phyloP scores from a whole-genome alignment of 2,888 invertebrate species.

The Thera obeliscata region DNA sequence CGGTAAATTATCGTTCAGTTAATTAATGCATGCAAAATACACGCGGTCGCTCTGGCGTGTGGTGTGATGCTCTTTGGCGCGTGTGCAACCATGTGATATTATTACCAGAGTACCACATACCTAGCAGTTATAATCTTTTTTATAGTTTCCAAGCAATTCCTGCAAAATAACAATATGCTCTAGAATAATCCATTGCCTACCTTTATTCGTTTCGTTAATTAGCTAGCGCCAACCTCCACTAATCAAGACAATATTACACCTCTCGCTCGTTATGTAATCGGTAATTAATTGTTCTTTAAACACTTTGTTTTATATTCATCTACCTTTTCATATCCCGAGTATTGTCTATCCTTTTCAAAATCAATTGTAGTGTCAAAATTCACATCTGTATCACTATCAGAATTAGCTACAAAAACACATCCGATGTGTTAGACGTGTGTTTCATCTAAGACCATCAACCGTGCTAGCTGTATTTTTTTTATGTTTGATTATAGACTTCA shows the following conservation, averaged over 20 bases:
- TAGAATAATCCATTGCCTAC: constrained; percentile 4
- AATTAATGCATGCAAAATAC: constrained; percentile 53
- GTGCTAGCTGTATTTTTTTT: too few relatives aligned
- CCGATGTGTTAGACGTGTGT: constrained; percentile 45
- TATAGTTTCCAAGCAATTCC: constrained; percentile 28
- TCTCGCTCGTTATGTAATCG: constrained; percentile 54
- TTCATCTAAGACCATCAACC: constrained; percentile 78
- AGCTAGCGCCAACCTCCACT: constrained; percentile 3
- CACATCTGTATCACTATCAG: constrained; percentile 27
- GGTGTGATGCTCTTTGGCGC: constrained; percentile 44
- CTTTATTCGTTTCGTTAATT: constrained; percentile 1
- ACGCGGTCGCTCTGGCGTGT: constrained; percentile 49
- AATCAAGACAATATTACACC: constrained; percentile 37
- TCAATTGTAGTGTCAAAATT: background rate
- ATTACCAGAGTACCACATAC: constrained; percentile 28
- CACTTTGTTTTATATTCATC: too few relatives aligned
- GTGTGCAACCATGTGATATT: constrained; percentile 55
- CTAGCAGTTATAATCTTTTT: constrained; percentile 31
- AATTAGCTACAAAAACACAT: constrained; percentile 15
- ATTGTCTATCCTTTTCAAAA: too few relatives aligned
- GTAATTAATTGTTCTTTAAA: too few relatives aligned
- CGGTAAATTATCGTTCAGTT: constrained; percentile 47
- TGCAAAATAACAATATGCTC: constrained; percentile 14
- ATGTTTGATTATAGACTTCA: too few relatives aligned
- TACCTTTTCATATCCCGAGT: too few relatives aligned